Percentiles rank a stretch among this genome's conserved stretches.
phyloP scores from a whole-genome alignment of 2,888 invertebrate species.

The Parapristionchus giblindavisi region DNA sequence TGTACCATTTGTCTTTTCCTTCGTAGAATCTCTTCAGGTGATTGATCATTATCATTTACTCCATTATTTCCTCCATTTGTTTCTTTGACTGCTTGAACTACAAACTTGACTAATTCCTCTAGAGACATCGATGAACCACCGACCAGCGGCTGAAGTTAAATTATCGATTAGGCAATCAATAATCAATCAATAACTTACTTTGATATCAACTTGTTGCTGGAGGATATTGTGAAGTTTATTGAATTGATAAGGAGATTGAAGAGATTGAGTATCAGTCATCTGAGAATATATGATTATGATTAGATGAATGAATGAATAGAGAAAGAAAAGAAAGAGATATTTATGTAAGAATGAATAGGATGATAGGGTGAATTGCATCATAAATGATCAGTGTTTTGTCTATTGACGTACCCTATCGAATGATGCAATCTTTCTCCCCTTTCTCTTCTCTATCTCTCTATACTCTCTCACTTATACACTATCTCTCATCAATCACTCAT shows the following conservation, averaged over 20 bases:
- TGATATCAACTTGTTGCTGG: conserved; percentile 29
- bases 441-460: no score
- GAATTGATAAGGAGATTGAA: background rate
- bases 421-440: no score
- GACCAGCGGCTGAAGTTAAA: conserved; percentile 21
- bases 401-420: no score
- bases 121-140: conserved; percentile 1
- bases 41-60: background rate
- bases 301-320: background rate
- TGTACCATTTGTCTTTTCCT: conserved; percentile 39
- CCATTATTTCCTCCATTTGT: background rate
- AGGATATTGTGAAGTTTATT: conserved; percentile 2
- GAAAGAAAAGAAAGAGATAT: background rate
- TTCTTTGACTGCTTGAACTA: conserved; percentile 36
- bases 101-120: conserved; percentile 26
- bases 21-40: conserved; percentile 32
- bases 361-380: no score
- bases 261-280: conserved; percentile 24
- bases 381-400: no score
- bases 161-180: background rate
- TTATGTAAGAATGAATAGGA: no score
- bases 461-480: no score
- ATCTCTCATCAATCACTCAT: no score
- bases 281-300: background rate
- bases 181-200: conserved; percentile 1